Evolutionary conservation across 2,888 invertebrate genomes (phyloP), one percentile per base, ranked within the genome.

Genomic region (Teleogryllus oceanicus): DNA sequence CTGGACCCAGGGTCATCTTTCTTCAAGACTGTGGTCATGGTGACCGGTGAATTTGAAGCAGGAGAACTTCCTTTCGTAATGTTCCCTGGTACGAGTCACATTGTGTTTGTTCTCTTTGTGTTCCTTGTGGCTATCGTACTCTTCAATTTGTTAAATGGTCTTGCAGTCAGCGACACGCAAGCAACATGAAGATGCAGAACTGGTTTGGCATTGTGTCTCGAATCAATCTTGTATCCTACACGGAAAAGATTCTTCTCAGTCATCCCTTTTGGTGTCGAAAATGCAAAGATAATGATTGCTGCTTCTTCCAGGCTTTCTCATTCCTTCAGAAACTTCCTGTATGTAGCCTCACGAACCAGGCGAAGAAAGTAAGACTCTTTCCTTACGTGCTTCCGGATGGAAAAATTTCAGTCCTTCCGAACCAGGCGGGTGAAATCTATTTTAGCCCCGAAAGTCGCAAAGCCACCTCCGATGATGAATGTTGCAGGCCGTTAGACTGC

Each of bases 11-110:
- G 91, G 4, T 89, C 90, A 81, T 93, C 95, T 0, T 85, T 95
- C 74, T 94, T 95, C 83, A 95, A 95, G 87, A 95, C 95, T 0
- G 92, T 95, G 37, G 93, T 95, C 1, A 95, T 95, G 95, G 88
- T 95, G 83, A 95, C 95, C 0, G 95, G 95, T 16, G 95, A 95
- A 87, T 94, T 95, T 84, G 95, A 95, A 84, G 94, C 94, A 0
- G 90, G 92, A n/a, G 92, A 92, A 13, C 92, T 95, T 77, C 92
- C 94, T 78, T 95, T 95, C 85, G 88, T 90, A 78, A 88, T 91
- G 78, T 90, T 91, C 85, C 93, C 93, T 13, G 86, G 92, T 8
- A 90, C 92, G 50, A 94, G 94, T 85, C 94, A 93, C 84, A 85
- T 94, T 8, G 90, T 95, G 80, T 95, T 96, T 85, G 89, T 94